These are phyloP conservation scores for Amiota minor DNA, from an alignment of 2,888 invertebrate genomes.

Conservation along the genomic window DNA sequence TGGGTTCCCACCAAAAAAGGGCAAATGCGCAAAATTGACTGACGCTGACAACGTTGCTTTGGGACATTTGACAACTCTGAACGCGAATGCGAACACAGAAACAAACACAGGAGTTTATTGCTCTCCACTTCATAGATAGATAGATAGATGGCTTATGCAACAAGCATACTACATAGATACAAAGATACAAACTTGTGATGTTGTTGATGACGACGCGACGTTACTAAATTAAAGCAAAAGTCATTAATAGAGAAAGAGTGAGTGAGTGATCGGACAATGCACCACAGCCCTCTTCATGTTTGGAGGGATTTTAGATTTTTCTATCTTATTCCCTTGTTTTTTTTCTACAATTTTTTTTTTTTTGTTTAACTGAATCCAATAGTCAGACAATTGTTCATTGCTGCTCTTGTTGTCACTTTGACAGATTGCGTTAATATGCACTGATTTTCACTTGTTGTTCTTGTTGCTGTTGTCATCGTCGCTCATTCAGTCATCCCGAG, in stretches of 20 bases:
- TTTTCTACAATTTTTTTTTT: no score
- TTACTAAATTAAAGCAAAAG: no score
- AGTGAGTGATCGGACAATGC: no score
- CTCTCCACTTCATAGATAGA: background rate
- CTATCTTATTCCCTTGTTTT: no score
- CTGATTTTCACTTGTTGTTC: constrained; percentile 12
- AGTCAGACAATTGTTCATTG: background rate
- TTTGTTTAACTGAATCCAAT: no score
- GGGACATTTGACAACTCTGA: constrained; percentile 6
- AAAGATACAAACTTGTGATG: no score
- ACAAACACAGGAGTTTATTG: background rate
- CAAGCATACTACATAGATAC: background rate
- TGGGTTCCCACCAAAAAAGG: no score
- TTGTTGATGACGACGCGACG: no score
- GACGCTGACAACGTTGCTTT: background rate
- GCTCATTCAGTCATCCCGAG: no score
- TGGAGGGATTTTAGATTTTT: no score
- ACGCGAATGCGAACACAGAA: background rate
- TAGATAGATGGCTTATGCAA: background rate
- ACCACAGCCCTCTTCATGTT: no score
- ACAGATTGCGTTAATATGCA: constrained; percentile 21
- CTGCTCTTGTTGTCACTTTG: background rate
- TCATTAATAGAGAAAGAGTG: no score
- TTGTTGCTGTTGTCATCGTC: background rate
- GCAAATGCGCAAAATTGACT: background rate